Evolutionary conservation across 2,888 invertebrate genomes (phyloP).

Genomic region (Altica lythri): DNA sequence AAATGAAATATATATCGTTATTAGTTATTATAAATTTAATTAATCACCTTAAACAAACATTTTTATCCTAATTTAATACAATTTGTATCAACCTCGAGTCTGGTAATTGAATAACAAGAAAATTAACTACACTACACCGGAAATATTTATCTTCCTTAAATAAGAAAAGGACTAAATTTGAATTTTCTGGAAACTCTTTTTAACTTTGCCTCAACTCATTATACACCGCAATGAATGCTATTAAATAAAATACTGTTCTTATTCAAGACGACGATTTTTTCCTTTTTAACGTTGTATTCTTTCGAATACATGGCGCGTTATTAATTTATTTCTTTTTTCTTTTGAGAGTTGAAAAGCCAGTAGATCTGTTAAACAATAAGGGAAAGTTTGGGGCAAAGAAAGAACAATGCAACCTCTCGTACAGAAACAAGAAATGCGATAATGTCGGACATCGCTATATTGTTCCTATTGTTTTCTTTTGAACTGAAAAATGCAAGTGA

Average conservation of each 20-base stretch:
- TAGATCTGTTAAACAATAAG: not conserved
- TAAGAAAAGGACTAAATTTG: slow-evolving; percentile 6
- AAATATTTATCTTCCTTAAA: slow-evolving; percentile 8
- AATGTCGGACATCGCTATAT: not conserved
- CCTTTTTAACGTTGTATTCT: not conserved
- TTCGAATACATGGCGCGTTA: slow-evolving; percentile 5
- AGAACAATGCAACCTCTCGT: not conserved
- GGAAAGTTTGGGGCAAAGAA: not conserved
- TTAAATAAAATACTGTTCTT: slow-evolving; percentile 8
- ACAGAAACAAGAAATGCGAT: not conserved
- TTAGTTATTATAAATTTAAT: no score
- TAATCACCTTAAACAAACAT: no score
- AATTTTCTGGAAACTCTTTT: slow-evolving; percentile 10
- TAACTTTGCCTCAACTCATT: slow-evolving; percentile 1
- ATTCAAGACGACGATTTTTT: slow-evolving; percentile 2
- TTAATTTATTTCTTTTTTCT: slow-evolving; percentile 5
- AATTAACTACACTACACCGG: not conserved
- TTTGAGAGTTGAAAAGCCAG: not conserved
- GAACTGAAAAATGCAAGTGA: not conserved
- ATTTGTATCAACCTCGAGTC: no score
- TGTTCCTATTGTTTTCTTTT: not conserved
- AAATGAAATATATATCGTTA: no score
- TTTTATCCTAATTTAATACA: no score
- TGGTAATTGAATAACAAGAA: slow-evolving; percentile 8
- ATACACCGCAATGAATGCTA: slow-evolving; percentile 6